phyloP scores from a whole-genome alignment of 2,797 vertebrate genomes.

The Acomys russatus region DNA sequence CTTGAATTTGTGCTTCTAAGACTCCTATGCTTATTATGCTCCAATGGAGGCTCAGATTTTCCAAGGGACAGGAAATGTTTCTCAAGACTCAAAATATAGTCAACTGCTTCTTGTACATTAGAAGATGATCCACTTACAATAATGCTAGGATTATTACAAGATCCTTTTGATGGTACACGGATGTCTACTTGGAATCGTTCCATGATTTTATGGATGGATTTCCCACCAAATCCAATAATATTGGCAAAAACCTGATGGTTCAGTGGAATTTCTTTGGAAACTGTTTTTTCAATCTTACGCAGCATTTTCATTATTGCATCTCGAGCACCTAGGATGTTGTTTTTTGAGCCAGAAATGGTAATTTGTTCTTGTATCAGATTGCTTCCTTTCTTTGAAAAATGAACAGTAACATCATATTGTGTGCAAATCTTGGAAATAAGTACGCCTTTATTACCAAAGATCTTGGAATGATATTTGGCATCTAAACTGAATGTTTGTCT shows the following conservation, averaged over 20 bases:
- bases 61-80: conserved; percentile 91
- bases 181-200: conserved; percentile 90
- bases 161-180: conserved; percentile 90
- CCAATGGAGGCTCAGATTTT: background rate
- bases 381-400: conserved; percentile 92
- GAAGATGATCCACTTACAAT: conserved; percentile 91
- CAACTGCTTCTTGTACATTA: conserved; percentile 91
- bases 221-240: conserved; percentile 91
- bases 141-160: conserved; percentile 89
- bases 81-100: conserved; percentile 92
- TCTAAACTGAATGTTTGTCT: conserved; percentile 7
- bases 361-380: conserved; percentile 90
- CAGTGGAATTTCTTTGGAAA: conserved; percentile 90
- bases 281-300: conserved; percentile 90
- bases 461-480: conserved; percentile 86
- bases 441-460: conserved; percentile 91
- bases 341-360: conserved; percentile 91
- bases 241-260: conserved; percentile 91
- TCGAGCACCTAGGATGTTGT: conserved; percentile 86
- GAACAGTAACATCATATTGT: conserved; percentile 91
- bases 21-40: background rate
- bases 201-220: conserved; percentile 92
- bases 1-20: conserved; percentile 85
- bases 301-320: conserved; percentile 90
- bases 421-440: conserved; percentile 92